Evolutionary conservation across 1,140 invertebrate genomes (phyloP), one percentile per base, ranked within the genome.

Genomic region (Phthorimaea operculella): DNA sequence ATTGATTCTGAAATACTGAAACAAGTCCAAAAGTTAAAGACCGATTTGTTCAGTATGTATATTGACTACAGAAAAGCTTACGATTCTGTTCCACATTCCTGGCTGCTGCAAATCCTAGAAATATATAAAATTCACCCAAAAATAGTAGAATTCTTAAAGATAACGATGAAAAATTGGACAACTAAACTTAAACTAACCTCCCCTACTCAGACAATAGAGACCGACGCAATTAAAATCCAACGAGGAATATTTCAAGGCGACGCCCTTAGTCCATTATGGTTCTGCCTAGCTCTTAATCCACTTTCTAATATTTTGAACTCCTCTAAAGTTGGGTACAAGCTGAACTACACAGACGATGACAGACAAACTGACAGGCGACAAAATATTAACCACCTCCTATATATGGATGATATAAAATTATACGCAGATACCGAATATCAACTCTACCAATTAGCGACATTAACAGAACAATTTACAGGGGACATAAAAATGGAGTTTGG

Each of bases 161-260:
- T 17, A 4, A 17, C 15, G 15, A 55, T 55, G 54, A 16, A 34
- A 39, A 61, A 57, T 0, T 63, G 61, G 60, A 49, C 28, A 7
- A 66, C 60, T 6, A 3, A 9, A 47, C 52, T 54, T 1, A 45
- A 28, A 47, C 21, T 54, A 14, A 33, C 9, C 21, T 33, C 17
- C 4, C 12, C 39, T 6, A 54, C 4, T 3, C 12, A 11, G 5
- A 47, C 54, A 16, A 18, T 58, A 51, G 51, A 50, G 9, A 55
- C 63, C 3, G 17, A 55, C 12, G 12, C 11, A 1, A 59, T 65
- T 34, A 48, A 47, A 47, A 68, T 68, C 34, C 55, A 56, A 21
- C 36, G 63, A 47, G 62, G 62, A 5, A 64, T 68, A 11, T 66
- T 66, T 28, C 66, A 68, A 45, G 60, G 63, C 28, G 63, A 68